These are phyloP conservation scores for Lucinisca nassula DNA, from an alignment of 2,888 invertebrate species.

Conservation along the genomic window DNA sequence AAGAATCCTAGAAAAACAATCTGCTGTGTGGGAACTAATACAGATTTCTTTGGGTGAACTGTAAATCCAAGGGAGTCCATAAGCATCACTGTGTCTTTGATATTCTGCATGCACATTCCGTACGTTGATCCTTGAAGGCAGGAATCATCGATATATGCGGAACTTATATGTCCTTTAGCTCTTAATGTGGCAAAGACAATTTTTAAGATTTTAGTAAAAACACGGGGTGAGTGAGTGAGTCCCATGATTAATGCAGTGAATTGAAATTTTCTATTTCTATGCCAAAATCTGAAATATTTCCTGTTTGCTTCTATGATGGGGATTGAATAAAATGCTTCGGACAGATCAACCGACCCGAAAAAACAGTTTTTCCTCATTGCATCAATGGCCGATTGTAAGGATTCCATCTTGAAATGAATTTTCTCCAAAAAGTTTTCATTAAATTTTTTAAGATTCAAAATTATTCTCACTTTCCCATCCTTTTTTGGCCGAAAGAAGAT, in stretches of 20 bases:
- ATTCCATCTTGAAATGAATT: constrained; percentile 49
- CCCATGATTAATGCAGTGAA: constrained; percentile 33
- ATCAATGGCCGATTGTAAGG: constrained; percentile 28
- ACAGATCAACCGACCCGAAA: constrained; percentile 6
- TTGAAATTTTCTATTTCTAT: neutral
- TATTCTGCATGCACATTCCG: constrained; percentile 29
- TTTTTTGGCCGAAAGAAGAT: constrained; percentile 37
- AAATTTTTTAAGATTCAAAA: constrained; percentile 19
- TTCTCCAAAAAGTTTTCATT: constrained; percentile 29
- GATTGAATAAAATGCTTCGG: constrained; percentile 9
- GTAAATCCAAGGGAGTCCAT: constrained; percentile 62
- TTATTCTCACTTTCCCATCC: constrained; percentile 13
- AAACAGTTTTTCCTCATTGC: constrained; percentile 21
- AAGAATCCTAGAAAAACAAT: constrained; percentile 63
- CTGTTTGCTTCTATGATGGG: neutral
- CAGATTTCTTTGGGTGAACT: constrained; percentile 64
- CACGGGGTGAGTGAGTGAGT: constrained; percentile 33
- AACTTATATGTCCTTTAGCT: constrained; percentile 26
- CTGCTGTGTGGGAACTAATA: constrained; percentile 44
- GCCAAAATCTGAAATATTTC: constrained; percentile 1
- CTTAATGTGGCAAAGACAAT: no score
- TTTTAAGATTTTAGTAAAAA: constrained; percentile 57
- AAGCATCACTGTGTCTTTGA: constrained; percentile 18
- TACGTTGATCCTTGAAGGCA: constrained; percentile 39
- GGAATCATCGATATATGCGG: constrained; percentile 58